phyloP scores from a whole-genome alignment of 2,797 vertebrate genomes.

The Atherinosoma microstoma region DNA sequence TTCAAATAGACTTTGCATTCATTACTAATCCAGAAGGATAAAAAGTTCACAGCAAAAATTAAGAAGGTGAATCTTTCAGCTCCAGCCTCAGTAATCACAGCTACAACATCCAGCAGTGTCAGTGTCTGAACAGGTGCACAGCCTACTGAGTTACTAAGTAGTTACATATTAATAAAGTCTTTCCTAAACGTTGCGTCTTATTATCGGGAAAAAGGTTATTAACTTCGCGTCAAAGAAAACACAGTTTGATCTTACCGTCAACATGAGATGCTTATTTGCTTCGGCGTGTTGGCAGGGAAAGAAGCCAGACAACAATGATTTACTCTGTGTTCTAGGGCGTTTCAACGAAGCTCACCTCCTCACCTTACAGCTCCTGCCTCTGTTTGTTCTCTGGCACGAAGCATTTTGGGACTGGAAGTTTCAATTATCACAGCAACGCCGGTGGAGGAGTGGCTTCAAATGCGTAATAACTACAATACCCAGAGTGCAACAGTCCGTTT shows the following conservation, averaged over 20 bases:
- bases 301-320: slow-evolving; percentile 37
- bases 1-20: slow-evolving; percentile 6
- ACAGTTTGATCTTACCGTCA: slow-evolving; percentile 64
- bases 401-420: slow-evolving; percentile 79
- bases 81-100: slow-evolving; percentile 5
- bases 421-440: not conserved
- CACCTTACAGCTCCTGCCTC: slow-evolving; percentile 24
- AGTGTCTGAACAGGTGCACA: slow-evolving; percentile 45
- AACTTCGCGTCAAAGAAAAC: not conserved
- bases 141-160: not conserved
- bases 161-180: slow-evolving; percentile 37
- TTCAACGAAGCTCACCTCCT: slow-evolving; percentile 37
- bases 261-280: slow-evolving; percentile 42
- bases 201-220: not conserved
- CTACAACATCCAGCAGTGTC: not conserved
- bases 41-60: slow-evolving; percentile 7
- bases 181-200: not conserved
- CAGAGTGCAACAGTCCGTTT: slow-evolving; percentile 63
- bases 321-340: slow-evolving; percentile 41
- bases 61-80: not conserved
- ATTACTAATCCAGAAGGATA: not conserved
- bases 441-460: slow-evolving; percentile 14
- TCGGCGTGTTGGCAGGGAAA: slow-evolving; percentile 33
- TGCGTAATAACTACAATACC: slow-evolving; percentile 63
- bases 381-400: slow-evolving; percentile 41